Evolutionary conservation across 1,140 invertebrate species (phyloP), one percentile per base, ranked within the genome.

Genomic region (Physella acuta): DNA sequence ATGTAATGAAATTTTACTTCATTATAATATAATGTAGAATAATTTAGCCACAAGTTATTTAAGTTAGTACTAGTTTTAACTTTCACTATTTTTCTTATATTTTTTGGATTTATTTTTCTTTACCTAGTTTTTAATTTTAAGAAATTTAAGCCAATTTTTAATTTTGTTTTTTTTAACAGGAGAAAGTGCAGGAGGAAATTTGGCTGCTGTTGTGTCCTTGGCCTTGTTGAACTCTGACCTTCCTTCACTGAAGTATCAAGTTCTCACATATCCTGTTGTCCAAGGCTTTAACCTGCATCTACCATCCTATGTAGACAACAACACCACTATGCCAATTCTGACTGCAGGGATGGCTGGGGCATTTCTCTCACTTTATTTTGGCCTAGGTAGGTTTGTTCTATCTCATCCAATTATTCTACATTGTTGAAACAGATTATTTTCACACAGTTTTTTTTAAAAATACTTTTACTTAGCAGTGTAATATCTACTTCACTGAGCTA

Each of bases 151-250:
- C n/a, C n/a, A n/a, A n/a, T n/a, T n/a, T n/a, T n/a, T n/a, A n/a
- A n/a, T n/a, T n/a, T n/a, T n/a, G n/a, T n/a, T n/a, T n/a, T n/a
- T 30, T 28, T 33, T 26, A 4, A 17, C 36, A 81, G 79, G 79
- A n/a, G 75, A 81, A 31, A 80, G 78, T 70, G 75, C 79, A 8
- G 81, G 81, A 5, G 81, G 78, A 17, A 80, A 80, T 70, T 68
- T 80, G 17, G 74, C 75, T 14, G 76, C 76, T 30, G 77, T 77
- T 20, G 77, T 80, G 2, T 26, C 72, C 20, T 62, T 75, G 1
- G 68, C 74, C n/a, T 58, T 71, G 28, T 60, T 69, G 55, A 39
- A 62, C 28, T 17, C 59, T 14, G 37, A 26, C 3, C 49, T 76
- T n/a, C 76, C 71, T 3, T 65, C 62, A 4, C 53, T 76, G 11